These are phyloP conservation scores for Rhyacophila evoluta DNA, from an alignment of 2,888 invertebrate species.

Conservation along the genomic window DNA sequence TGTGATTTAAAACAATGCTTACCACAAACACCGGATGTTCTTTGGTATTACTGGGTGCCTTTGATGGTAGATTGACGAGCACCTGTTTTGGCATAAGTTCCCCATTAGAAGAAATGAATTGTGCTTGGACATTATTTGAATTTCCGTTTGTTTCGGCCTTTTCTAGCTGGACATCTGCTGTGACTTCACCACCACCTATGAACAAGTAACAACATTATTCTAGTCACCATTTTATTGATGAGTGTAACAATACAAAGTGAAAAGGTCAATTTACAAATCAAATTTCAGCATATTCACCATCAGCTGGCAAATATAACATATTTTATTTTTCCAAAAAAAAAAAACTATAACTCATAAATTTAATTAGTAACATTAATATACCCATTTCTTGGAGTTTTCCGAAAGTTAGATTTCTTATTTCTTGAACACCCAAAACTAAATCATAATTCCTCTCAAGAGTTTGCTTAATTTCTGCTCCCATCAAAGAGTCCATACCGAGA, in stretches of 20 bases:
- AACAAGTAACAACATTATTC: no score
- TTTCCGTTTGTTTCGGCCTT: constrained; percentile 59
- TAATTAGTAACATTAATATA: constrained; percentile 34
- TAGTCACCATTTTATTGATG: no score
- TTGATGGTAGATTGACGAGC: constrained; percentile 76
- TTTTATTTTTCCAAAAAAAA: background rate
- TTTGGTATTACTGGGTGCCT: constrained; percentile 61
- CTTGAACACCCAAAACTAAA: constrained; percentile 89
- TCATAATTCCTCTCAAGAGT: constrained; percentile 94
- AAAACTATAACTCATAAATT: background rate
- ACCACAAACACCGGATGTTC: constrained; percentile 74
- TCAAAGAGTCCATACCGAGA: constrained; percentile 97
- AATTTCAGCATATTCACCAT: background rate
- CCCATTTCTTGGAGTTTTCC: constrained; percentile 76
- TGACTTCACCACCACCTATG: constrained; percentile 56
- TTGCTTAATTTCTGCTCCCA: constrained; percentile 99
- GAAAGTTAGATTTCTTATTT: constrained; percentile 88
- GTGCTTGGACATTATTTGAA: constrained; percentile 67
- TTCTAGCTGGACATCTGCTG: constrained; percentile 55
- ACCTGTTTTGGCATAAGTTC: constrained; percentile 83
- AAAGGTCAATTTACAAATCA: background rate
- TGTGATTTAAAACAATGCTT: no score
- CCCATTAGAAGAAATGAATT: constrained; percentile 61
- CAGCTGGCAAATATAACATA: background rate
- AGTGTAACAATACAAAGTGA: background rate